A percentile compares a stretch with the other conserved stretches of the same genome.
phyloP scores from a whole-genome alignment of 2,888 invertebrate genomes.

The Eupithecia centaureata region DNA sequence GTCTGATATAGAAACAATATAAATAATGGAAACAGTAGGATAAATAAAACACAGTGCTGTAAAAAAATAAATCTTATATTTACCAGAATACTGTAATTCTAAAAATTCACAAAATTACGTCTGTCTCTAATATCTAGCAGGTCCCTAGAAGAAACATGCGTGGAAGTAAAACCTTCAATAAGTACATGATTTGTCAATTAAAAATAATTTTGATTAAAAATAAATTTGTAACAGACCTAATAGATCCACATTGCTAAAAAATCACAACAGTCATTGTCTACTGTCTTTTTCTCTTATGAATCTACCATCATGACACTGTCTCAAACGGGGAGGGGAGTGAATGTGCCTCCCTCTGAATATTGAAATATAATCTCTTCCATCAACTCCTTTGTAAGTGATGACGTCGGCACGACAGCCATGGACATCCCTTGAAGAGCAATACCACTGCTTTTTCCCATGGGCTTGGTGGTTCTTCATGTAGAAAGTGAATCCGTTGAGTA shows the following conservation, averaged over 20 bases:
- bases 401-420: constrained; percentile 78
- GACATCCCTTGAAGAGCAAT: constrained; percentile 77
- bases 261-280: constrained; percentile 55
- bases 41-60: constrained; percentile 42
- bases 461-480: constrained; percentile 81
- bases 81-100: constrained; percentile 77
- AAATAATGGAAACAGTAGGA: neutral
- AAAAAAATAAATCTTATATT: constrained; percentile 42
- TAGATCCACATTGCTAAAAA: constrained; percentile 43
- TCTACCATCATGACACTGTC: constrained; percentile 77
- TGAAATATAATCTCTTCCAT: constrained; percentile 77
- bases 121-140: constrained; percentile 66
- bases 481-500: constrained; percentile 77
- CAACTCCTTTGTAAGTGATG: constrained; percentile 74
- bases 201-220: constrained; percentile 34
- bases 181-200: constrained; percentile 69
- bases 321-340: constrained; percentile 72
- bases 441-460: constrained; percentile 80
- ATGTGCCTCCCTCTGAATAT: constrained; percentile 77
- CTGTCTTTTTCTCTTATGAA: constrained; percentile 74
- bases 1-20: neutral
- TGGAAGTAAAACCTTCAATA: constrained; percentile 62
- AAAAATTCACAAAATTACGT: constrained; percentile 67
- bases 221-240: constrained; percentile 36
- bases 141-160: constrained; percentile 75